Conservation (phyloP, 2,888 invertebrate genomes). For the Agriopis leucophaearia region DNA sequence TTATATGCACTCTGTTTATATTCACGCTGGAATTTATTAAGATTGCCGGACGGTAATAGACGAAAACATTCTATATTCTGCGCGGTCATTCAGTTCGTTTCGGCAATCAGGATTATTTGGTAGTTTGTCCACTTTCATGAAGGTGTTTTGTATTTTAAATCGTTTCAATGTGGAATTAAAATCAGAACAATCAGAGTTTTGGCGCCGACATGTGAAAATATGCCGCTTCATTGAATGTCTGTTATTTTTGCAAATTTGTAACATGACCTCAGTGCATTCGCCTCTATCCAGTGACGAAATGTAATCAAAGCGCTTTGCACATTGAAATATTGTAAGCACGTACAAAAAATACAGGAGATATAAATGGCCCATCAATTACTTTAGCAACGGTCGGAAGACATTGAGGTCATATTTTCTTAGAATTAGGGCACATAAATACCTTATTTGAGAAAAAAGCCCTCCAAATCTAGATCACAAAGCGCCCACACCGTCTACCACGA, state of each 20-base stretch:
- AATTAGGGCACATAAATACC: background rate
- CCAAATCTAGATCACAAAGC: slow-evolving; percentile 27
- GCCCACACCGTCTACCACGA: slow-evolving; percentile 11
- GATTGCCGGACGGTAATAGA: slow-evolving; percentile 43
- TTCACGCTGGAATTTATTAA: slow-evolving; percentile 48
- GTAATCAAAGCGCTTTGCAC: too few relatives aligned
- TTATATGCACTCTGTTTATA: slow-evolving; percentile 46
- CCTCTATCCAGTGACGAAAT: too few relatives aligned
- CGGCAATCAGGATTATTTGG: slow-evolving; percentile 7
- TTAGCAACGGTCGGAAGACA: too few relatives aligned
- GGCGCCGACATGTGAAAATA: too few relatives aligned
- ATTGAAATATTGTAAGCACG: too few relatives aligned
- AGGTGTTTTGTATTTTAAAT: background rate
- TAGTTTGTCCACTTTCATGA: slow-evolving; percentile 6
- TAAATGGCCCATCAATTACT: too few relatives aligned
- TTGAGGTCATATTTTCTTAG: background rate
- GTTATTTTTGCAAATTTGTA: too few relatives aligned
- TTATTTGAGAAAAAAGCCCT: background rate
- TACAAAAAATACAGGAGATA: too few relatives aligned
- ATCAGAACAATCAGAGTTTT: background rate
- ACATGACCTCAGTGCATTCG: too few relatives aligned
- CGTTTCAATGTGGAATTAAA: background rate
- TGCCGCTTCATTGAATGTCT: too few relatives aligned
- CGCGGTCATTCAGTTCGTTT: slow-evolving; percentile 16
- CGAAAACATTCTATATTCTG: slow-evolving; percentile 34